Conservation (phyloP, 2,888 invertebrate species). For the Sarcophaga carnaria region DNA sequence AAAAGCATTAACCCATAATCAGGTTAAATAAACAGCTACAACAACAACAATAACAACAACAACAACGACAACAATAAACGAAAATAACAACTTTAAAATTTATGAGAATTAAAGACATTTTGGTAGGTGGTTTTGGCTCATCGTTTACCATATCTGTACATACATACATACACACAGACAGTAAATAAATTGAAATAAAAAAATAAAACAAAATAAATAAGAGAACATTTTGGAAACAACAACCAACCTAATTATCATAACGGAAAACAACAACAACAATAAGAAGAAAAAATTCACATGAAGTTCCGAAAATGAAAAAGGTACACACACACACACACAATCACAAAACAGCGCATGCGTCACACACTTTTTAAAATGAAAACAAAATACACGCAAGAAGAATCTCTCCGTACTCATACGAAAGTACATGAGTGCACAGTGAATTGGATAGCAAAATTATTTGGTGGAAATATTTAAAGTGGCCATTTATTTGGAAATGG, state of each 20-base stretch:
- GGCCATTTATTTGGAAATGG: not conserved
- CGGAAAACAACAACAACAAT: not conserved
- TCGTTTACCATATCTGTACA: too few relatives aligned
- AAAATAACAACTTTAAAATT: not conserved
- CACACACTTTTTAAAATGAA: conserved; percentile 34
- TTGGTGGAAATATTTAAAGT: not conserved
- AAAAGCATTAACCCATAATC: conserved; percentile 60
- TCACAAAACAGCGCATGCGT: conserved; percentile 51
- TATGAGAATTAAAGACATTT: not conserved
- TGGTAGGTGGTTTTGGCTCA: not conserved
- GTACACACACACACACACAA: not conserved
- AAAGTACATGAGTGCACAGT: not conserved
- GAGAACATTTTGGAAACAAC: too few relatives aligned
- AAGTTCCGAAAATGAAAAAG: conserved; percentile 23
- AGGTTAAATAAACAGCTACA: conserved; percentile 42
- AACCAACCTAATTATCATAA: conserved; percentile 24
- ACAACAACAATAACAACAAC: not conserved
- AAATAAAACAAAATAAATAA: not conserved
- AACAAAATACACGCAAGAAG: not conserved
- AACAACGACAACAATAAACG: conserved; percentile 3
- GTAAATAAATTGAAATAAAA: not conserved
- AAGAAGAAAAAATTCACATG: conserved; percentile 6
- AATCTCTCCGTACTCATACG: not conserved
- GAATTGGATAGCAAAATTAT: not conserved
- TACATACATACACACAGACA: not conserved